These are phyloP conservation scores for Diploscapter pachys DNA, from an alignment of 1,140 invertebrate genomes.

Conservation along the genomic window DNA sequence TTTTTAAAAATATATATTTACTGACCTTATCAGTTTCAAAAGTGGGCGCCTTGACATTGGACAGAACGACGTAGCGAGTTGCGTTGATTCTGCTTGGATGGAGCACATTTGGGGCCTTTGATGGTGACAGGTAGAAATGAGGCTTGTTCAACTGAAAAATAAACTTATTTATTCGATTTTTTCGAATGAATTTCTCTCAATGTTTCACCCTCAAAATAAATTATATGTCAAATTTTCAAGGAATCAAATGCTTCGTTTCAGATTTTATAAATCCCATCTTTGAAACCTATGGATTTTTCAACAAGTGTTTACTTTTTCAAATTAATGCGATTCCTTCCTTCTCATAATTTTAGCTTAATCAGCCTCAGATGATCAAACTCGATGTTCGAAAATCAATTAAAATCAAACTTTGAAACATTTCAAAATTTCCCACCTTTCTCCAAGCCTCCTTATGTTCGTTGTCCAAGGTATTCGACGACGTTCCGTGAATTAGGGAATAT, in stretches of 20 bases:
- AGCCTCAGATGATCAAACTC: background rate
- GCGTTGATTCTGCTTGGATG: constrained; percentile 46
- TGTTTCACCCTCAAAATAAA: constrained; percentile 24
- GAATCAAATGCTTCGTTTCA: background rate
- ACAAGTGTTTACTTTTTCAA: constrained; percentile 18
- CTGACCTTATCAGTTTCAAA: constrained; percentile 33
- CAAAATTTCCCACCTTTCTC: constrained; percentile 33
- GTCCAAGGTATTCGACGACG: constrained; percentile 40
- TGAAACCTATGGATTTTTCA: background rate
- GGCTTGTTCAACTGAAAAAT: constrained; percentile 44
- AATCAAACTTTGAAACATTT: background rate
- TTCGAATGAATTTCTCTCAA: background rate
- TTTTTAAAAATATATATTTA: background rate
- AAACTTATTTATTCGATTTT: background rate
- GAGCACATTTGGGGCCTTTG: constrained; percentile 49
- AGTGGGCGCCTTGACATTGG: constrained; percentile 41
- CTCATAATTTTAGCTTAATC: background rate
- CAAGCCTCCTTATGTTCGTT: constrained; percentile 46
- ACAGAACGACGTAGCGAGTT: constrained; percentile 45
- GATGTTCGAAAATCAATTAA: too few species aligned
- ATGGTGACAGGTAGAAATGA: constrained; percentile 44
- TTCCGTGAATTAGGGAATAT: constrained; percentile 6
- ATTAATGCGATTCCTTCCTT: background rate
- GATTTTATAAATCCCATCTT: too few species aligned
- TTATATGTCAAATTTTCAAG: background rate